phyloP scores from a whole-genome alignment of 2,113 vertebrate species.

The Marmota flaviventris region DNA sequence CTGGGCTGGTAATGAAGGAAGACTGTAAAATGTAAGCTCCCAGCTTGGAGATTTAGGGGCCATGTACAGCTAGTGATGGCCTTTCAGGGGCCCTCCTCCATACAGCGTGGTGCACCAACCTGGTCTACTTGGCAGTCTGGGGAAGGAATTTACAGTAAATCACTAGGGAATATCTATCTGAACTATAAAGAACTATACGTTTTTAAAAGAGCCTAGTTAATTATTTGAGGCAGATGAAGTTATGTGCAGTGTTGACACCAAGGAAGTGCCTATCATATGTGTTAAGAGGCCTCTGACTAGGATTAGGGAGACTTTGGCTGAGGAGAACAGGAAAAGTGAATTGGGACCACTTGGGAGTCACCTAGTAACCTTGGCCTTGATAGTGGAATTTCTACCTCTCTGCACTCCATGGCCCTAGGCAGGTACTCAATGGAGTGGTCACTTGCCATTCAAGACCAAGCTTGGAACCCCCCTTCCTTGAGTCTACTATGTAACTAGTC shows the following conservation, averaged over 20 bases:
- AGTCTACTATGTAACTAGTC: neutral
- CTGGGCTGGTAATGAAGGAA: constrained; percentile 90
- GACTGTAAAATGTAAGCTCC: constrained; percentile 95
- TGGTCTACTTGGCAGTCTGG: neutral
- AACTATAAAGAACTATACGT: neutral
- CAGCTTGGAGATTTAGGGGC: no score
- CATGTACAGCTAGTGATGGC: fast-evolving
- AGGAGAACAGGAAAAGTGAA: neutral
- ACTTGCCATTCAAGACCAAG: neutral
- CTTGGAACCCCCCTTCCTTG: fast-evolving
- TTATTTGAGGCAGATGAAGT: neutral
- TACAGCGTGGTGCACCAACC: neutral
- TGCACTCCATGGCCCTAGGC: neutral
- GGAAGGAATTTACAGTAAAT: neutral
- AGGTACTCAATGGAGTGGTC: neutral
- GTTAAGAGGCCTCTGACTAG: neutral
- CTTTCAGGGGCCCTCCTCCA: neutral
- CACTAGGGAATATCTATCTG: neutral
- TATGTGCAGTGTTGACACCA: fast-evolving
- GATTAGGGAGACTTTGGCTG: neutral
- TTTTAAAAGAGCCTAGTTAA: neutral
- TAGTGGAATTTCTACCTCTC: no score
- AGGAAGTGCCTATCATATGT: fast-evolving
- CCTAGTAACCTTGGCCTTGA: neutral
- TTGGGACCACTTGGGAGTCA: neutral